phyloP scores from a whole-genome alignment of 2,113 vertebrate species.

The Castor canadensis region DNA sequence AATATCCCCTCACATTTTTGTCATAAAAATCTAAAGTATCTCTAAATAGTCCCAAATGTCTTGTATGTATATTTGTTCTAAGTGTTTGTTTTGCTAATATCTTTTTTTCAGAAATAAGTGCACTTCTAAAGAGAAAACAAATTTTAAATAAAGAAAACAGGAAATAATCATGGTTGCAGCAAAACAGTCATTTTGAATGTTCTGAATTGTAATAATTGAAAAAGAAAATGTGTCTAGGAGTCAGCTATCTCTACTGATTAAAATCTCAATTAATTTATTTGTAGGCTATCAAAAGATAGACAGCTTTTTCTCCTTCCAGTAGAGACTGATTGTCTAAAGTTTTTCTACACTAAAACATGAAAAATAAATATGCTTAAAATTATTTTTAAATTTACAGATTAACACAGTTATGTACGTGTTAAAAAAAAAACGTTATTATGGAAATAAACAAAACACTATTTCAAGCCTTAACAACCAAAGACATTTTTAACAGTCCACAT shows the following conservation, averaged over 20 bases:
- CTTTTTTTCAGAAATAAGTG: constrained; percentile 76
- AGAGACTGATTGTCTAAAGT: neutral
- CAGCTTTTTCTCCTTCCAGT: neutral
- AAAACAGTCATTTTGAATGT: constrained; percentile 36
- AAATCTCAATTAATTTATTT: constrained; percentile 1
- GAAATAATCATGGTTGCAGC: constrained; percentile 38
- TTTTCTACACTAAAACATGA: constrained; percentile 39
- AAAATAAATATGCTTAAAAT: constrained; percentile 56
- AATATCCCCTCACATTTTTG: constrained; percentile 60
- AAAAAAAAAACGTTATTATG: constrained; percentile 27
- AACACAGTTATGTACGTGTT: neutral
- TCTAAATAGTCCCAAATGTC: constrained; percentile 58
- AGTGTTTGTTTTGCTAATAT: constrained; percentile 64
- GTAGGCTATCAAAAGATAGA: neutral
- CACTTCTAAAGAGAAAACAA: constrained; percentile 74
- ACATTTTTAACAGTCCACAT: constrained; percentile 12
- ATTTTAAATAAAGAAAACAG: constrained; percentile 55
- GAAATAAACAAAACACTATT: constrained; percentile 33
- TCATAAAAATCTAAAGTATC: constrained; percentile 75
- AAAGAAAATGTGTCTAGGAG: neutral
- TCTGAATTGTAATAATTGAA: constrained; percentile 51
- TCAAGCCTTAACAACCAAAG: constrained; percentile 18
- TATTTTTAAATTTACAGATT: constrained; percentile 40
- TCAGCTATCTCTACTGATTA: neutral
- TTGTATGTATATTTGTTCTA: constrained; percentile 60